These are phyloP conservation scores for Esperia sulphurella DNA, from an alignment of 2,888 invertebrate genomes.

Conservation along the genomic window DNA sequence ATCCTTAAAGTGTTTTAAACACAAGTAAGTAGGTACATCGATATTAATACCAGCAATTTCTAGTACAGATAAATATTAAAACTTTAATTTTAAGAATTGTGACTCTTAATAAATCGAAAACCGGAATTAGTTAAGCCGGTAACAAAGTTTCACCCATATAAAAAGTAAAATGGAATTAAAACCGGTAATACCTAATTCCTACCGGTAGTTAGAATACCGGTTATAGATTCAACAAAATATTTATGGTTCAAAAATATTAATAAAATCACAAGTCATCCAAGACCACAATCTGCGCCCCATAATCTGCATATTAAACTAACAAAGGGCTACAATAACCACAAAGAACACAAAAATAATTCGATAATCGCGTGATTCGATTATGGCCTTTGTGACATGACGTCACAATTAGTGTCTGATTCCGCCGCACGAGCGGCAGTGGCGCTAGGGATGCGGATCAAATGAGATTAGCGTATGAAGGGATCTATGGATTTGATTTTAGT, in stretches of 20 bases:
- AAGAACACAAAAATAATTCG: slow-evolving; percentile 58
- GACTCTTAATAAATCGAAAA: too few relatives aligned
- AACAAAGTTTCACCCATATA: too few relatives aligned
- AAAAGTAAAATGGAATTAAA: too few relatives aligned
- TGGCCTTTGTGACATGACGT: slow-evolving; percentile 51
- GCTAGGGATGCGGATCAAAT: slow-evolving; percentile 10
- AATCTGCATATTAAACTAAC: slow-evolving; percentile 13
- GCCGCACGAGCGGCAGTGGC: slow-evolving; percentile 17
- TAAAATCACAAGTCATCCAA: slow-evolving; percentile 5
- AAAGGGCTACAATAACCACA: slow-evolving; percentile 32
- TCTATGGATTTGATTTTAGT: slow-evolving; percentile 8
- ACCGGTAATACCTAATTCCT: too few relatives aligned
- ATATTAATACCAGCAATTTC: too few relatives aligned
- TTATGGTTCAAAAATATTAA: neutral
- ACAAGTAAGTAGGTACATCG: too few relatives aligned
- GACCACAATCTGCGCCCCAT: slow-evolving; percentile 12
- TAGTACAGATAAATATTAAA: too few relatives aligned
- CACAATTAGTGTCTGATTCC: slow-evolving; percentile 12
- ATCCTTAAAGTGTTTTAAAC: too few relatives aligned
- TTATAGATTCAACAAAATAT: too few relatives aligned
- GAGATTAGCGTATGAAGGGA: slow-evolving; percentile 4
- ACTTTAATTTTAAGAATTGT: too few relatives aligned
- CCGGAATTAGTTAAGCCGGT: too few relatives aligned
- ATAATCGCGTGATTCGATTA: slow-evolving; percentile 60
- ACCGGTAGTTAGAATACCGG: too few relatives aligned